phyloP scores from a whole-genome alignment of 2,888 invertebrate species.

The Anoncus sp. region DNA sequence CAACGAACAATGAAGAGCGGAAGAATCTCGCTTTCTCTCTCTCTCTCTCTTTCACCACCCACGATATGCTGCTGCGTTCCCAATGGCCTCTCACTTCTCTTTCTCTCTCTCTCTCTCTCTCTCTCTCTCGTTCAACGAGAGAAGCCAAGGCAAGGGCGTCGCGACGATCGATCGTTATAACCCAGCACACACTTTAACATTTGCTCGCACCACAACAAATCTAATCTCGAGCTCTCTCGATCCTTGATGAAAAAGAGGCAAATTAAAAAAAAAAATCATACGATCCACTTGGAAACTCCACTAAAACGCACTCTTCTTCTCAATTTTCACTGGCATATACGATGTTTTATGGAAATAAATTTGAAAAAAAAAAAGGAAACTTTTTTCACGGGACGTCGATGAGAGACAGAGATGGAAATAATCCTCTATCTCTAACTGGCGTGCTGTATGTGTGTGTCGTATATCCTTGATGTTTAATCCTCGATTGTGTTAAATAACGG shows the following conservation, averaged over 20 bases:
- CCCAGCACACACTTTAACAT: constrained; percentile 41
- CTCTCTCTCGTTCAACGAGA: constrained; percentile 22
- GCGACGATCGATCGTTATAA: constrained; percentile 63
- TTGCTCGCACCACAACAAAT: constrained; percentile 52
- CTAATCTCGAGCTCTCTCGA: constrained; percentile 43
- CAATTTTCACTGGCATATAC: constrained; percentile 21
- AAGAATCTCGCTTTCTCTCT: constrained; percentile 37
- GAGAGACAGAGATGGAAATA: no score
- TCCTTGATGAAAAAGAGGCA: constrained; percentile 36
- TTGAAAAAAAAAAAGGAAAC: constrained; percentile 28
- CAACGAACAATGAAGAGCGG: constrained; percentile 51
- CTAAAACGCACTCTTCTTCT: constrained; percentile 19
- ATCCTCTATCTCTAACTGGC: constrained; percentile 49
- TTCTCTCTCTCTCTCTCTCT: constrained; percentile 34
- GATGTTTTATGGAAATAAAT: constrained; percentile 2
- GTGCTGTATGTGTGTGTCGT: neutral
- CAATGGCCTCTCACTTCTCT: constrained; percentile 26
- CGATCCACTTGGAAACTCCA: constrained; percentile 48
- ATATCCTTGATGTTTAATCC: constrained; percentile 64
- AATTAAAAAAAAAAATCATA: constrained; percentile 16
- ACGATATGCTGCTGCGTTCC: constrained; percentile 45
- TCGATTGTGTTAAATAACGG: constrained; percentile 62
- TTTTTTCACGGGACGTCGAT: constrained; percentile 31
- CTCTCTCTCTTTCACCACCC: constrained; percentile 49
- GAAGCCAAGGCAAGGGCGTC: constrained; percentile 61